Percentiles rank a stretch among this genome's conserved stretches.
These are phyloP conservation scores for Cataglyphis cursor DNA, from an alignment of 2,888 invertebrate genomes.

Conservation along the genomic window DNA sequence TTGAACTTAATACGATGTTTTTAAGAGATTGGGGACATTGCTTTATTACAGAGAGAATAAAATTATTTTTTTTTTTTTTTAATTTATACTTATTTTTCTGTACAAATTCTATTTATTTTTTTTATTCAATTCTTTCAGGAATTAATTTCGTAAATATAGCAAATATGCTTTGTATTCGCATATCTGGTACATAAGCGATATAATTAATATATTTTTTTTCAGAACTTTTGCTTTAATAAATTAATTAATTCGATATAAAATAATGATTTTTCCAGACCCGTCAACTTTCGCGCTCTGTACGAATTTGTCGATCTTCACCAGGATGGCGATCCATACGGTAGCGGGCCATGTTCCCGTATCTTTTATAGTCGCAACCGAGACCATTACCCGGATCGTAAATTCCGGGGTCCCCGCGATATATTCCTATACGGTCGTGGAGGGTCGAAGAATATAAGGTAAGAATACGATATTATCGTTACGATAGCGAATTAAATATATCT, in stretches of 20 bases:
- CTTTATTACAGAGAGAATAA: neutral
- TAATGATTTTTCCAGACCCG: conserved; percentile 88
- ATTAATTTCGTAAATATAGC: neutral
- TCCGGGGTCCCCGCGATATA: conserved; percentile 93
- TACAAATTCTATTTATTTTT: neutral
- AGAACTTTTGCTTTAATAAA: neutral
- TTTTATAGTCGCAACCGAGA: conserved; percentile 90
- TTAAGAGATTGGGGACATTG: neutral
- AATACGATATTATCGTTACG: conserved; percentile 6
- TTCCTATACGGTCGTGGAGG: conserved; percentile 96
- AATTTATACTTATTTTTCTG: neutral
- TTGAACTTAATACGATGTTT: neutral
- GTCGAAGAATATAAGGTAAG: conserved; percentile 92
- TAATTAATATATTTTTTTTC: neutral
- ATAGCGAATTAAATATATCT: conserved; percentile 7
- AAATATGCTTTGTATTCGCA: neutral
- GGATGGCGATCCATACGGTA: conserved; percentile 93
- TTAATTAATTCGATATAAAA: neutral
- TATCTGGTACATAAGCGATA: neutral
- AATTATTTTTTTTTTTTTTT: neutral
- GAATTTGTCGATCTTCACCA: conserved; percentile 96
- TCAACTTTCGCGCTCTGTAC: conserved; percentile 94
- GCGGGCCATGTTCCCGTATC: conserved; percentile 92
- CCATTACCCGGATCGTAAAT: conserved; percentile 91
- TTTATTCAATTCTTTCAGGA: neutral